A percentile compares a stretch with the other conserved stretches of the same genome.
Evolutionary conservation across 2,797 vertebrate genomes (phyloP).

Genomic region (Lacerta viridis): DNA sequence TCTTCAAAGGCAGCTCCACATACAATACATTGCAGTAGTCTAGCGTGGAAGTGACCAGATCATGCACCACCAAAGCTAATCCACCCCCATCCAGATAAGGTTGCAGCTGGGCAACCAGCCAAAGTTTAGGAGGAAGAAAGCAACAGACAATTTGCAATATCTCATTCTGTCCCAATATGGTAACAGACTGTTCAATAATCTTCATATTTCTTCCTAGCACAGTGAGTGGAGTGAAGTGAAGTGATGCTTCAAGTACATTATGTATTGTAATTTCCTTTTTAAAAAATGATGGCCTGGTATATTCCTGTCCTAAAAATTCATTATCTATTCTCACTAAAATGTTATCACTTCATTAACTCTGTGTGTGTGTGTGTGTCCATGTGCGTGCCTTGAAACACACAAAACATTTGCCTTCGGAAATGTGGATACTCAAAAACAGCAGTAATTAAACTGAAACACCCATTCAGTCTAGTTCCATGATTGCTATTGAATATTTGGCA

Average conservation of each 20-base stretch:
- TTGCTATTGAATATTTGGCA: constrained; percentile 53
- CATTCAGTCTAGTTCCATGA: constrained; percentile 54
- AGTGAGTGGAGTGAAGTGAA: constrained; percentile 25
- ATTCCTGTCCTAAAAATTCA: constrained; percentile 44
- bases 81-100: too few species aligned
- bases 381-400: too few species aligned
- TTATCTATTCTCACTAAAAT: constrained; percentile 50
- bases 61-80: too few species aligned
- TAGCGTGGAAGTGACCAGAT: too few species aligned
- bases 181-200: constrained; percentile 45
- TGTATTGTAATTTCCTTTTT: constrained; percentile 57
- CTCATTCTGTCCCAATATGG: constrained; percentile 24
- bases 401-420: constrained; percentile 59
- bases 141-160: constrained; percentile 19
- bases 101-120: too few species aligned
- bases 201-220: constrained; percentile 38
- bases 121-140: neutral
- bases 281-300: constrained; percentile 8
- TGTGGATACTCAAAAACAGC: constrained; percentile 50
- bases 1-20: too few species aligned
- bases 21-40: too few species aligned
- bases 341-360: constrained; percentile 49
- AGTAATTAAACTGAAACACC: constrained; percentile 62
- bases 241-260: constrained; percentile 33
- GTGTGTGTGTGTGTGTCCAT: neutral